Base-by-base conservation (phyloP, 2,113 vertebrate genomes). In the Misgurnus mizolepis region DNA sequence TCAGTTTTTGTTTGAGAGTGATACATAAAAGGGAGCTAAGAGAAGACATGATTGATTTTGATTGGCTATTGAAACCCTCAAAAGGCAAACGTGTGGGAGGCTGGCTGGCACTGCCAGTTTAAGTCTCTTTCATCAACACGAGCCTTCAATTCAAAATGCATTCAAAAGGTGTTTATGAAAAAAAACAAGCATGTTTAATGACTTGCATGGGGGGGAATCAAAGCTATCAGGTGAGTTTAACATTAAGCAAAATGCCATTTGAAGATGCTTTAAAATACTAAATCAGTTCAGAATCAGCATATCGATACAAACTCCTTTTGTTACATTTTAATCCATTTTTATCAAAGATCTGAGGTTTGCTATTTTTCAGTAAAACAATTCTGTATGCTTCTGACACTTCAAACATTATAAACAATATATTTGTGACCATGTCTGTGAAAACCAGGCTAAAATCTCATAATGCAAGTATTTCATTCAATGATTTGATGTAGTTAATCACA, bases 21-120 rank as follows among this genome's bases (percentile, higher is more conserved):
- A 0, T 49, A 5, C 60, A 66, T 55, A 62, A 75, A 77, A 67
- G 75, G 17, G n/a, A 77, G 47, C 49, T 39, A 14, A 58, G 58
- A 66, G 62, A 66, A 66, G 34, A 39, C 62, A 14, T 66, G 34
- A 55, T 77, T 77, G 61, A 15, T 66, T 66, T 77, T 77, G 27
- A 77, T 66, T 77, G 74, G 74, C 27, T 77, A 40, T 77, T 66
- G 47, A 77, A 77, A 77, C 3, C 22, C 47, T 10, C 17, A 22
- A 66, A 15, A 53, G 62, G 14, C 14, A 2, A 15, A 41, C 62
- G 40, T 49, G 73, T 64, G 9, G 71, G 18, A 74, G 53, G 40
- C 9, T 43, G 71, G n/a, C 53, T 60, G 39, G 71, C n/a, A 14
- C n/a, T 73, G 56, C 34, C 49, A 14, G 39, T 45, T 17, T 45